These are phyloP conservation scores for Chelon auratus DNA, from an alignment of 2,797 vertebrate genomes.

Conservation along the genomic window DNA sequence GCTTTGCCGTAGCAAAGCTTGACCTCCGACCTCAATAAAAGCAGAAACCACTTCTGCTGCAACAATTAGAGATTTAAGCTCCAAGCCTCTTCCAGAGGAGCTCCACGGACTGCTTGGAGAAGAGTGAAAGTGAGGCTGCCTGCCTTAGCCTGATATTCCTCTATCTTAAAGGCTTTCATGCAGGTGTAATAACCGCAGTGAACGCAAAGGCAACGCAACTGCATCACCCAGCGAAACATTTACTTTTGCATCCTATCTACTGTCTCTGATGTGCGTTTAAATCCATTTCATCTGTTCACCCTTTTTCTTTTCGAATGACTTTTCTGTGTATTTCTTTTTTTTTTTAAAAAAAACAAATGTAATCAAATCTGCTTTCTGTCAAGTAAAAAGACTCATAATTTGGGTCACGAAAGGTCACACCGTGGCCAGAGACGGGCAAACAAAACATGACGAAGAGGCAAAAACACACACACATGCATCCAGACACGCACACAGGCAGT, in stretches of 20 bases:
- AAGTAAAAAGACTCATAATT: constrained; percentile 40
- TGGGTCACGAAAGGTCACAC: constrained; percentile 40
- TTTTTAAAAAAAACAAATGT: too few relatives aligned
- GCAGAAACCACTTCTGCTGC: not conserved
- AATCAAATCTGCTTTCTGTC: constrained; percentile 11
- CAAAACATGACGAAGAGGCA: constrained; percentile 41
- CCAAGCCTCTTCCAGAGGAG: not conserved
- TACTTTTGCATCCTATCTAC: constrained; percentile 1
- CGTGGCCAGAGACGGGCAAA: constrained; percentile 46
- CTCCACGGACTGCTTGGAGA: not conserved
- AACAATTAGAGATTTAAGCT: too few relatives aligned
- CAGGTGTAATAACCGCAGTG: not conserved
- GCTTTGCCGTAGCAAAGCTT: constrained; percentile 38
- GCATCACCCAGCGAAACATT: not conserved
- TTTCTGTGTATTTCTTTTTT: not conserved
- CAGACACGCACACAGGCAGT: constrained; percentile 41
- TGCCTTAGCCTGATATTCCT: not conserved
- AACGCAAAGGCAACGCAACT: constrained; percentile 1
- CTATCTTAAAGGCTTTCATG: constrained; percentile 3
- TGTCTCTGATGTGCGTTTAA: not conserved
- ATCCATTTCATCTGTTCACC: not conserved
- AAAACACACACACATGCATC: constrained; percentile 50
- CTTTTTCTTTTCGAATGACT: constrained; percentile 1
- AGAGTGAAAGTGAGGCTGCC: not conserved
- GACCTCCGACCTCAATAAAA: constrained; percentile 57